Conservation (phyloP, 2,888 invertebrate species). For the Melinopterus prodromus region DNA sequence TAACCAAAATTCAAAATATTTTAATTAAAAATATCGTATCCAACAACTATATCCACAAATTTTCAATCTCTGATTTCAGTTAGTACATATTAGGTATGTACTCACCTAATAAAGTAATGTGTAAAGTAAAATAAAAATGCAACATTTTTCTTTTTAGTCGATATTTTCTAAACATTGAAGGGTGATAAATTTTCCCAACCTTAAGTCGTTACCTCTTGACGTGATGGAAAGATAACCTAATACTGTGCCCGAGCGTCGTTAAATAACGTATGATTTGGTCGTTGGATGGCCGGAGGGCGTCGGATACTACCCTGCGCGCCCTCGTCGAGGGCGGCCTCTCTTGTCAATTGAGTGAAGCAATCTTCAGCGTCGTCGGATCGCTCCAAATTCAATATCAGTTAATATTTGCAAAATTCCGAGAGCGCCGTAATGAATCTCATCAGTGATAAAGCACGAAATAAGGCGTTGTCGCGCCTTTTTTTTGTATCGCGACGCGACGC, state of each 20-base stretch:
- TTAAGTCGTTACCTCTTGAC: background rate
- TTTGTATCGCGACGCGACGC: too few species aligned
- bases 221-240: conserved; percentile 4
- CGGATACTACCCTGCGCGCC: background rate
- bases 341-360: background rate
- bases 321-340: background rate
- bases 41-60: too few species aligned
- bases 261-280: background rate
- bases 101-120: too few species aligned
- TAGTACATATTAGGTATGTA: too few species aligned
- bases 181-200: background rate
- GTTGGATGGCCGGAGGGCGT: background rate
- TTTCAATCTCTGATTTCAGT: too few species aligned
- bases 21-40: too few species aligned
- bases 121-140: too few species aligned
- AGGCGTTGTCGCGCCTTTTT: too few species aligned
- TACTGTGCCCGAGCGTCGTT: background rate
- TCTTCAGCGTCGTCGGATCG: background rate
- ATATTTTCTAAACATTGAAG: background rate
- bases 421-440: background rate
- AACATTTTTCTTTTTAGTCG: too few species aligned
- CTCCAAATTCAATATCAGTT: background rate
- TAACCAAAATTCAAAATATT: too few species aligned
- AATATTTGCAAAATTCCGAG: background rate
- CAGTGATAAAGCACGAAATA: background rate